These are phyloP conservation scores for Orthosia cruda DNA, from an alignment of 2,888 invertebrate species.

Conservation along the genomic window DNA sequence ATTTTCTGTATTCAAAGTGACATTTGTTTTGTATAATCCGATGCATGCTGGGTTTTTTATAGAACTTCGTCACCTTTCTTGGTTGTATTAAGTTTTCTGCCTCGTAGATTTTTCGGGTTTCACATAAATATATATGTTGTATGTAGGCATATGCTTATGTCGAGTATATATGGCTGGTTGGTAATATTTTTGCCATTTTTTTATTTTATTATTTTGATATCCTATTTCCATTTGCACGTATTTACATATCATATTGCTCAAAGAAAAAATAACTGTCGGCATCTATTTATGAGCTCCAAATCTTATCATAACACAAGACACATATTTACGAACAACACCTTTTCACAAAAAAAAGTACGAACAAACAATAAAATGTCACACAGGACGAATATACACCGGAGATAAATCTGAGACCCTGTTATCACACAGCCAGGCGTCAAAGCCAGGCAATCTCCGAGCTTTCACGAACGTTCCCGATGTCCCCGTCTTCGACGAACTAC, in stretches of 20 bases:
- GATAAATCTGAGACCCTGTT: constrained; percentile 57
- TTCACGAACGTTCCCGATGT: constrained; percentile 53
- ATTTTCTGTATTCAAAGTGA: neutral
- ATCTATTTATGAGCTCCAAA: constrained; percentile 12
- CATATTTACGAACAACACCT: constrained; percentile 27
- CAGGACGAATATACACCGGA: constrained; percentile 46
- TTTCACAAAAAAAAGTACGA: constrained; percentile 22
- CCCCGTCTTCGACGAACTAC: constrained; percentile 48
- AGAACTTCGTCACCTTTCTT: neutral
- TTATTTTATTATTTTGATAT: no score
- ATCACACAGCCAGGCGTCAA: constrained; percentile 57
- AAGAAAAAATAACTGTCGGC: neutral
- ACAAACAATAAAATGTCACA: constrained; percentile 51
- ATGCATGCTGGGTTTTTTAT: neutral
- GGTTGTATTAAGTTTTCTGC: neutral
- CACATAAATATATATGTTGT: no score
- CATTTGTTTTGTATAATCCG: no score
- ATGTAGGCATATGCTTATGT: no score
- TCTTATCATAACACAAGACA: constrained; percentile 14
- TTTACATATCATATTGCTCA: neutral
- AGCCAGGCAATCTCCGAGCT: constrained; percentile 63
- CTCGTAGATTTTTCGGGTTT: neutral
- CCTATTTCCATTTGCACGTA: neutral
- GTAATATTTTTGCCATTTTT: neutral
- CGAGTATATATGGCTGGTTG: neutral